These are phyloP conservation scores for Spinibarbus caldwelli DNA, from an alignment of 2,797 vertebrate species.

Conservation along the genomic window DNA sequence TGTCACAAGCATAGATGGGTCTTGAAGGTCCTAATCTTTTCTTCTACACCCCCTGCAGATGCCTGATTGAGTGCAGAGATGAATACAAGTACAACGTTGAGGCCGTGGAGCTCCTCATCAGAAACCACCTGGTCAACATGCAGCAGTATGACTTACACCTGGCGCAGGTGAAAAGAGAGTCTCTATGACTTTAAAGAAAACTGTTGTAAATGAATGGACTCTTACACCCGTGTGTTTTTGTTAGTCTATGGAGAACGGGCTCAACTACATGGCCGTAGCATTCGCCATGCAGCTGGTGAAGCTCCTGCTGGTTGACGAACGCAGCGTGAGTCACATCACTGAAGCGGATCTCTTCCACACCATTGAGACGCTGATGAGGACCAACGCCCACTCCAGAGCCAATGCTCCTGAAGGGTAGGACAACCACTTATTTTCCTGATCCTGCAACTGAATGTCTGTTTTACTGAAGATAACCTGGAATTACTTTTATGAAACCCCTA, in stretches of 20 bases:
- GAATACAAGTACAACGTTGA: slow-evolving; percentile 99
- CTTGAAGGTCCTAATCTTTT: not conserved
- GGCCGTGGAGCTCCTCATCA: slow-evolving; percentile 96
- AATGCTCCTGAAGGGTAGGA: slow-evolving; percentile 97
- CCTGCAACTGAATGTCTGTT: not conserved
- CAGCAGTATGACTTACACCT: slow-evolving; percentile 98
- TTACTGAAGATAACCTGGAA: not conserved
- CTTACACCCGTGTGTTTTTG: not conserved
- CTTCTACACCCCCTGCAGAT: slow-evolving; percentile 73
- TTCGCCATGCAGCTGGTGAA: slow-evolving; percentile 99
- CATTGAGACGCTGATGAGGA: slow-evolving; percentile 98
- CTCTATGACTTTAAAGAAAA: not conserved
- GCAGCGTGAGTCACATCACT: slow-evolving; percentile 94
- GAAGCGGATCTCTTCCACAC: slow-evolving; percentile 99
- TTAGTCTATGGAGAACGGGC: slow-evolving; percentile 96
- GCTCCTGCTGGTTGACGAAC: slow-evolving; percentile 95
- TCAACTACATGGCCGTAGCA: slow-evolving; percentile 99
- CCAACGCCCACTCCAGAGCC: slow-evolving; percentile 97
- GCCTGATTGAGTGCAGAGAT: slow-evolving; percentile 97
- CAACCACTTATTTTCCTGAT: no score
- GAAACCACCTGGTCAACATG: slow-evolving; percentile 98
- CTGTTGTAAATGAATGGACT: not conserved
- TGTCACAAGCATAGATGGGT: not conserved
- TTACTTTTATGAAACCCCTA: slow-evolving; percentile 58
- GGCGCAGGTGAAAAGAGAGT: slow-evolving; percentile 86